Evolutionary conservation across 2,113 vertebrate species (phyloP).

Genomic region (Calidris pygmaea): DNA sequence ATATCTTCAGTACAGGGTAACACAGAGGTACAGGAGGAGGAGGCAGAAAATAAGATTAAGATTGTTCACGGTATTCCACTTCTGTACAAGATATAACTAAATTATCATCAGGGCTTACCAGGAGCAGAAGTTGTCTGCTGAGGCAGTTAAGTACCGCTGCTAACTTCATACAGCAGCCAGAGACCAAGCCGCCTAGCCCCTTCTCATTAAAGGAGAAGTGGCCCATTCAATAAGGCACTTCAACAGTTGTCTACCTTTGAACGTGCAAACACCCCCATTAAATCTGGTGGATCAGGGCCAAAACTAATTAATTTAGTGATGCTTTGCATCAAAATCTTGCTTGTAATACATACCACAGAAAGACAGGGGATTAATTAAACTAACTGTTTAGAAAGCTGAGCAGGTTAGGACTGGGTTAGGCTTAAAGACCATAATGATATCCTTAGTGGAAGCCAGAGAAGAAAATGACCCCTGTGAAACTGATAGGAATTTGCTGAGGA

Average conservation of each 20-base stretch:
- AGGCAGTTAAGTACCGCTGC: not conserved
- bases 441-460: slow-evolving; percentile 35
- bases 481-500: slow-evolving; percentile 33
- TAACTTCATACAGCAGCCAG: not conserved
- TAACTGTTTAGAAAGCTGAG: slow-evolving; percentile 47
- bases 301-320: slow-evolving; percentile 63
- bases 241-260: slow-evolving; percentile 55
- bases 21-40: not conserved
- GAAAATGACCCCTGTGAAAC: slow-evolving; percentile 30
- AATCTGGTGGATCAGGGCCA: slow-evolving; percentile 56
- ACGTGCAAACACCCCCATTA: slow-evolving; percentile 46
- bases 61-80: not conserved
- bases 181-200: not conserved
- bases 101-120: not conserved
- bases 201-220: slow-evolving; percentile 50
- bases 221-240: slow-evolving; percentile 47
- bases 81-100: not conserved
- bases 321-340: slow-evolving; percentile 47
- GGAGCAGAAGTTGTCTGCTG: not conserved
- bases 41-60: not conserved
- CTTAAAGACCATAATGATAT: slow-evolving; percentile 46
- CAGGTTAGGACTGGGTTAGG: slow-evolving; percentile 50
- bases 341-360: slow-evolving; percentile 8
- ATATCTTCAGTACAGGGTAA: not conserved
- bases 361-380: slow-evolving; percentile 61